Conservation (phyloP, 2,113 vertebrate species). For the Lota lota region DNA sequence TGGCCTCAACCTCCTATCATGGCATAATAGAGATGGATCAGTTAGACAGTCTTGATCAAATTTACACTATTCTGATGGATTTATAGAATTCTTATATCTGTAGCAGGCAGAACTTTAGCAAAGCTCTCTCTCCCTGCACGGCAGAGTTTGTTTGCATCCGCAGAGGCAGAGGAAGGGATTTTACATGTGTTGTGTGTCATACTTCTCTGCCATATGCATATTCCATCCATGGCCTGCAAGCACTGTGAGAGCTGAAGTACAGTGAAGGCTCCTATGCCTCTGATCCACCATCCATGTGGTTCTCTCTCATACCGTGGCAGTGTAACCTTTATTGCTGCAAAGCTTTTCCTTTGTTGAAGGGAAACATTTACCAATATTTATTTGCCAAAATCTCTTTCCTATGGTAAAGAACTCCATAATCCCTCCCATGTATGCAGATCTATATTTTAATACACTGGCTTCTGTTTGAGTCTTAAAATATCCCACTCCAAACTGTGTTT, state of each 20-base stretch:
- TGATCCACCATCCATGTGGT: conserved; percentile 28
- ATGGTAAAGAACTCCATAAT: conserved; percentile 70
- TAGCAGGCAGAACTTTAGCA: conserved; percentile 39
- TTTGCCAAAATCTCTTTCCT: conserved; percentile 73
- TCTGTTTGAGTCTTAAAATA: conserved; percentile 48
- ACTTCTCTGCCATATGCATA: conserved; percentile 15
- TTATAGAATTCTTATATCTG: conserved; percentile 1
- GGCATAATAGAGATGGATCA: background rate
- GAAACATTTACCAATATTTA: conserved; percentile 58
- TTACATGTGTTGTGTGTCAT: conserved; percentile 33
- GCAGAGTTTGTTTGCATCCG: conserved; percentile 7
- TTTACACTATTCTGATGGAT: conserved; percentile 2
- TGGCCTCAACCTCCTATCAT: background rate
- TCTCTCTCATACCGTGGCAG: conserved; percentile 40
- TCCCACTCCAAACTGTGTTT: conserved; percentile 45
- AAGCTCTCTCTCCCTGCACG: conserved; percentile 48
- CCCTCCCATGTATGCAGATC: conserved; percentile 64
- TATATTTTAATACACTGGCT: conserved; percentile 69
- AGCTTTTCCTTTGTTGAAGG: conserved; percentile 55
- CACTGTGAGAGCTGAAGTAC: conserved; percentile 37
- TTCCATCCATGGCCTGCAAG: conserved; percentile 22
- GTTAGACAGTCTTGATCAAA: background rate
- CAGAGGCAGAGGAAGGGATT: too few relatives aligned
- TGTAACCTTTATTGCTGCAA: conserved; percentile 44
- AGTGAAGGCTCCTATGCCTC: conserved; percentile 31